A percentile compares a stretch with the other conserved stretches of the same genome.
These are phyloP conservation scores for Suricata suricatta DNA, from an alignment of 2,113 vertebrate species.

Conservation along the genomic window DNA sequence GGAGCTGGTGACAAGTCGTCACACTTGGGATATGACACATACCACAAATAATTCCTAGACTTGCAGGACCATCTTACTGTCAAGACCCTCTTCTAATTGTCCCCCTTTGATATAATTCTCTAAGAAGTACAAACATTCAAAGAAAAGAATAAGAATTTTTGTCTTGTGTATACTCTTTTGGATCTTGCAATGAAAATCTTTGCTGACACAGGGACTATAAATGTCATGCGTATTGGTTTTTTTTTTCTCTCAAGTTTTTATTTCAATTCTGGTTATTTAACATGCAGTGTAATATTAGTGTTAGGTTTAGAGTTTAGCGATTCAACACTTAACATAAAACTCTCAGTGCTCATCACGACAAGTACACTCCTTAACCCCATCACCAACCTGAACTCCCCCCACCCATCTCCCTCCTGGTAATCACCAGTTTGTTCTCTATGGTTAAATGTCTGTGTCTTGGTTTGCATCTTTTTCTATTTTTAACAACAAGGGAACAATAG, in stretches of 20 bases:
- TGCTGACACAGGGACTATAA: not conserved
- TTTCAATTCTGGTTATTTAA: not conserved
- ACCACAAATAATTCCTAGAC: rapidly evolving
- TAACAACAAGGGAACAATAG: not conserved
- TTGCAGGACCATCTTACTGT: not conserved
- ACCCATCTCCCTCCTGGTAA: not conserved
- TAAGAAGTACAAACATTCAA: not conserved
- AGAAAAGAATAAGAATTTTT: not conserved
- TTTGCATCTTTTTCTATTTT: not conserved
- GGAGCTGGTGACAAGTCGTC: not conserved
- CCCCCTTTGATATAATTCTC: not conserved
- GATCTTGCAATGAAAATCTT: not conserved
- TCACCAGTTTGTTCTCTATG: not conserved
- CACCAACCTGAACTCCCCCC: not conserved
- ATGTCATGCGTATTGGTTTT: not conserved
- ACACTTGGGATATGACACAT: rapidly evolving
- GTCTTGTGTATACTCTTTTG: not conserved
- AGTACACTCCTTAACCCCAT: not conserved
- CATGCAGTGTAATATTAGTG: not conserved
- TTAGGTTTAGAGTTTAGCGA: not conserved
- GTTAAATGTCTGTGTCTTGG: not conserved
- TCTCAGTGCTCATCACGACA: not conserved
- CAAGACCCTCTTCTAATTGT: not conserved
- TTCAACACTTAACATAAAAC: not conserved
- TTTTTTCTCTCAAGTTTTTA: not conserved